A percentile compares a stretch with the other conserved stretches of the same genome.
phyloP scores from a whole-genome alignment of 2,113 vertebrate genomes.

The Phrynosoma blainvillii region DNA sequence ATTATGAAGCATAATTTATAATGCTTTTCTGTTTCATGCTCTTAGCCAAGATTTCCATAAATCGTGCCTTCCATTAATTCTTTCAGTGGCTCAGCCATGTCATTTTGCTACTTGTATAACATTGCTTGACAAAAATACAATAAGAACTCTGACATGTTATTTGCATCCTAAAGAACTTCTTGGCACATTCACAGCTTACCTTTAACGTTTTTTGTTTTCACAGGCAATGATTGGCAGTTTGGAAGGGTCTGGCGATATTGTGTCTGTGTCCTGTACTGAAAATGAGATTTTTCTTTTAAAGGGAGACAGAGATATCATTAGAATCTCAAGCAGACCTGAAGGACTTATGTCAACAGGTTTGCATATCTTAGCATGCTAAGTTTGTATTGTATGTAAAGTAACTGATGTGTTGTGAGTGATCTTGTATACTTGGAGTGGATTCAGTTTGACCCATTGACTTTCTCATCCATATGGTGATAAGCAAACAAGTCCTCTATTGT shows the following conservation, averaged over 20 bases:
- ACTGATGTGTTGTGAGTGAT: not conserved
- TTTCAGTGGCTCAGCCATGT: not conserved
- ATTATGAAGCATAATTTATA: slow-evolving; percentile 6
- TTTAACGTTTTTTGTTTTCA: slow-evolving; percentile 38
- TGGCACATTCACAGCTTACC: not conserved
- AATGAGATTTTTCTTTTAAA: slow-evolving; percentile 96
- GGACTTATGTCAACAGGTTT: slow-evolving; percentile 84
- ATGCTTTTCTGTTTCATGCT: not conserved
- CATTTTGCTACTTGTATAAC: slow-evolving; percentile 11
- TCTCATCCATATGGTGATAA: not conserved
- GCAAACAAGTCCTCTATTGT: not conserved
- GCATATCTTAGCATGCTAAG: slow-evolving; percentile 44
- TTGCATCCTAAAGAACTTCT: slow-evolving; percentile 12
- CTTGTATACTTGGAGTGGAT: not conserved
- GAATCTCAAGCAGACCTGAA: slow-evolving; percentile 90
- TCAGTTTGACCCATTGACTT: not conserved
- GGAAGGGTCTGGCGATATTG: slow-evolving; percentile 93
- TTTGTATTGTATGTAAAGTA: not conserved
- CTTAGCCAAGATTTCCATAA: not conserved
- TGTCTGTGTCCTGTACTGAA: slow-evolving; percentile 93
- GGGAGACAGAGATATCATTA: slow-evolving; percentile 92
- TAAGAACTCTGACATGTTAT: not conserved
- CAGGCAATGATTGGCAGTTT: slow-evolving; percentile 90
- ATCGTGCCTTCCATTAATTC: not conserved
- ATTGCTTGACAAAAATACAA: slow-evolving; percentile 28